These are phyloP conservation scores for Alexandromys fortis DNA, from an alignment of 2,113 vertebrate species.

Conservation along the genomic window DNA sequence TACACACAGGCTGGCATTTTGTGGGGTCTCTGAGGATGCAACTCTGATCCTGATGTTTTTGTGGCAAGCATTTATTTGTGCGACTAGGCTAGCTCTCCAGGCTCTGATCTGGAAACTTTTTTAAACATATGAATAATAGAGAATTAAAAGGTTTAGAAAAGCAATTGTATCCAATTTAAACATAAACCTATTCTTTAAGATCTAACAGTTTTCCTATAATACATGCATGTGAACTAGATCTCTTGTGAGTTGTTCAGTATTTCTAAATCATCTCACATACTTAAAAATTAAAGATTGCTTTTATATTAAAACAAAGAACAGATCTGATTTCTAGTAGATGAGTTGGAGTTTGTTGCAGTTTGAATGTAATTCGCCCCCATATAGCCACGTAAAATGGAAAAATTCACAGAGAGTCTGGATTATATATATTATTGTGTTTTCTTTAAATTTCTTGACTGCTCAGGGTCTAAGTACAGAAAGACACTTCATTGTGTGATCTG, in stretches of 20 bases:
- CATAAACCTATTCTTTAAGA: constrained; percentile 10
- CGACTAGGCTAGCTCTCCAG: neutral
- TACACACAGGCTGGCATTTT: neutral
- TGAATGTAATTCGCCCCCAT: neutral
- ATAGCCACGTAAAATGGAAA: too few relatives aligned
- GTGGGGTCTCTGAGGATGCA: too few relatives aligned
- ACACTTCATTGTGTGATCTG: too few relatives aligned
- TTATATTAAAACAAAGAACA: neutral
- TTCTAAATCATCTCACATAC: neutral
- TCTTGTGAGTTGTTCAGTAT: neutral
- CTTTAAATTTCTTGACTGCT: too few relatives aligned
- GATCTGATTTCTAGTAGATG: neutral
- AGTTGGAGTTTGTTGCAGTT: neutral
- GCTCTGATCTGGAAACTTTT: neutral
- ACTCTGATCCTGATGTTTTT: neutral
- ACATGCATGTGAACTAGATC: constrained; percentile 6
- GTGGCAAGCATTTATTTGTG: neutral
- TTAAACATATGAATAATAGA: neutral
- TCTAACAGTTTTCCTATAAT: neutral
- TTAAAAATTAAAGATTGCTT: neutral
- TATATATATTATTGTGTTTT: too few relatives aligned
- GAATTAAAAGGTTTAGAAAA: neutral
- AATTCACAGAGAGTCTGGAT: too few relatives aligned
- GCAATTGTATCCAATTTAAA: constrained; percentile 16
- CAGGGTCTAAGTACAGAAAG: too few relatives aligned